phyloP scores from a whole-genome alignment of 2,797 vertebrate genomes.

The Lates japonicus region DNA sequence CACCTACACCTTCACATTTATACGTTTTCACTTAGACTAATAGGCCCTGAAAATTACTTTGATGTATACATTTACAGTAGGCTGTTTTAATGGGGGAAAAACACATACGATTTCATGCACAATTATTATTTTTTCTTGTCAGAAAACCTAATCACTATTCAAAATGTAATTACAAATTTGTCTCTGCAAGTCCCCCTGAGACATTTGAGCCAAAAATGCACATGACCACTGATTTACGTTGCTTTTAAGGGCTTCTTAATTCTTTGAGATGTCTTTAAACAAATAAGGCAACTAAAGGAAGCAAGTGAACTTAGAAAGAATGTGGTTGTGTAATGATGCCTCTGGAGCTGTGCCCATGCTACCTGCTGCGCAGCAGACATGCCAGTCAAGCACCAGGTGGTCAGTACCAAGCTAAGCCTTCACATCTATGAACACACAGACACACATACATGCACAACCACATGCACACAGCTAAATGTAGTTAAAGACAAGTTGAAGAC shows the following conservation, averaged over 20 bases:
- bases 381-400: slow-evolving; percentile 77
- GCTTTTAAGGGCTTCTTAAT: slow-evolving; percentile 28
- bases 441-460: slow-evolving; percentile 16
- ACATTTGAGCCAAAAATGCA: slow-evolving; percentile 21
- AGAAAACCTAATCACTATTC: slow-evolving; percentile 18
- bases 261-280: slow-evolving; percentile 47
- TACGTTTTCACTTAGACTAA: slow-evolving; percentile 14
- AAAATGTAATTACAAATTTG: slow-evolving; percentile 18
- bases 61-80: slow-evolving; percentile 23
- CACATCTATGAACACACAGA: slow-evolving; percentile 60
- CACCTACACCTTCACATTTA: slow-evolving; percentile 14
- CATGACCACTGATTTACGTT: slow-evolving; percentile 17
- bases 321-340: slow-evolving; percentile 64
- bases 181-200: slow-evolving; percentile 10
- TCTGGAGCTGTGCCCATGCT: slow-evolving; percentile 55
- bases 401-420: slow-evolving; percentile 65
- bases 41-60: slow-evolving; percentile 4
- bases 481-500: slow-evolving; percentile 32
- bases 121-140: slow-evolving; percentile 3
- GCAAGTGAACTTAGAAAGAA: slow-evolving; percentile 40
- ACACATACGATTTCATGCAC: slow-evolving; percentile 1
- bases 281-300: slow-evolving; percentile 30
- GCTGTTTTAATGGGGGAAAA: not conserved
- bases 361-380: slow-evolving; percentile 68
- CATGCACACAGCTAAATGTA: slow-evolving; percentile 19